Percentiles rank a stretch among this genome's conserved stretches.
These are phyloP conservation scores for Anas georgica DNA, from an alignment of 2,797 vertebrate species.

Conservation along the genomic window DNA sequence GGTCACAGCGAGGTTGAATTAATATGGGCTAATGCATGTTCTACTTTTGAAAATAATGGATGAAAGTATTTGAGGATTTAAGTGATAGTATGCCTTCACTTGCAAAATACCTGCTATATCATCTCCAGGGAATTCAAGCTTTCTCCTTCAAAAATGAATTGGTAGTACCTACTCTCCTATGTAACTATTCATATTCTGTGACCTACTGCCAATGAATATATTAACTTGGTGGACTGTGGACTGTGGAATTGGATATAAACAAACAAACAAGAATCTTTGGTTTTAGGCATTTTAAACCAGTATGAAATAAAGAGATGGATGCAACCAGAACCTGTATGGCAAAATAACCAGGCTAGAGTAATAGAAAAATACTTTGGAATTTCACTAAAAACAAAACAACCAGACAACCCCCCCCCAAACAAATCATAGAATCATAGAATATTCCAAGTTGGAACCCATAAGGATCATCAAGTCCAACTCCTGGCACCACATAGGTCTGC, in stretches of 20 bases:
- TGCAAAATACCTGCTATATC: constrained; percentile 51
- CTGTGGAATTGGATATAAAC: neutral
- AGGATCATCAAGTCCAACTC: no score
- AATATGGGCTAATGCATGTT: constrained; percentile 68
- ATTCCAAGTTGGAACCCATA: no score
- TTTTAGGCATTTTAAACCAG: neutral
- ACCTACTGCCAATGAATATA: constrained; percentile 9
- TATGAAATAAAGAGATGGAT: neutral
- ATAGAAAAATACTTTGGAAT: neutral
- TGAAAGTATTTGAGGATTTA: constrained; percentile 57
- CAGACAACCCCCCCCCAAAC: no score
- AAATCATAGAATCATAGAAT: no score
- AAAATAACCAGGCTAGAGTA: neutral
- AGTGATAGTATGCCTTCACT: constrained; percentile 22
- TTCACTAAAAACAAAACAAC: neutral
- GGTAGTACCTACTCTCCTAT: neutral
- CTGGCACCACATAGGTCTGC: no score
- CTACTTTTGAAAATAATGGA: constrained; percentile 53
- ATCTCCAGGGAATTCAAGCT: neutral
- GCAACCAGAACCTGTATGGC: neutral
- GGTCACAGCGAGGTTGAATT: constrained; percentile 54
- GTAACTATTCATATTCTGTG: neutral
- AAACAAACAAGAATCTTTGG: neutral
- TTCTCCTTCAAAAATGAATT: constrained; percentile 45
- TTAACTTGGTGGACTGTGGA: neutral